phyloP scores from a whole-genome alignment of 37 sponge, comb jelly and placozoan species.

The Oopsacas minuta region DNA sequence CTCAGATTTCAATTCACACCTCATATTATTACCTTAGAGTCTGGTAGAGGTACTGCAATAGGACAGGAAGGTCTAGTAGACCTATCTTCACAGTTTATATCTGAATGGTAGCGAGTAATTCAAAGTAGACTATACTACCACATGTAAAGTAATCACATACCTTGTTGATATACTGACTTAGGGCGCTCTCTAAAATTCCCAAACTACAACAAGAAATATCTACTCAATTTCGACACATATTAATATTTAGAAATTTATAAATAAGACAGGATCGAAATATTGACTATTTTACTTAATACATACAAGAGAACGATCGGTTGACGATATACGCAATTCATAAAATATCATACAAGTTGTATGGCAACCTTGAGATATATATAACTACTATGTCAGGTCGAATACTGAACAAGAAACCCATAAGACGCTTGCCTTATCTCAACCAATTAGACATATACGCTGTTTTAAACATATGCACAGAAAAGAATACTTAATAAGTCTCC shows the following conservation, averaged over 20 bases:
- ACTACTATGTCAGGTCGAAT: not conserved
- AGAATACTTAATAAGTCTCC: not conserved
- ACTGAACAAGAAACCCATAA: not conserved
- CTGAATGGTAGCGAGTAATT: not conserved
- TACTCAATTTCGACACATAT: not conserved
- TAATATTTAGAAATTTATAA: not conserved
- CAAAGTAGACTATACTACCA: not conserved
- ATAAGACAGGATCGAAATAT: too few species aligned
- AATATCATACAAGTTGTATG: too few species aligned
- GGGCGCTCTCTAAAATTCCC: conserved; percentile 22
- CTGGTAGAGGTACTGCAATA: not conserved
- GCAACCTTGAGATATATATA: too few species aligned
- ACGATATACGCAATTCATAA: too few species aligned
- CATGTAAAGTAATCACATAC: too few species aligned
- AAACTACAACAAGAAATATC: conserved; percentile 14
- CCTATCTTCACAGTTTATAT: not conserved
- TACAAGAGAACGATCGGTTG: too few species aligned
- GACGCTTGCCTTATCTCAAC: not conserved
- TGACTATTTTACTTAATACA: too few species aligned
- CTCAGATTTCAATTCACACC: not conserved
- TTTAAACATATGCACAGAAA: not conserved
- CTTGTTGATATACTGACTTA: conserved; percentile 35
- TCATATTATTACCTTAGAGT: not conserved
- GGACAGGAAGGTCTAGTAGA: not conserved
- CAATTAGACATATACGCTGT: not conserved